Conservation (phyloP, 37 sponge, comb jelly and placozoan species). For the Halichondria panicea region DNA sequence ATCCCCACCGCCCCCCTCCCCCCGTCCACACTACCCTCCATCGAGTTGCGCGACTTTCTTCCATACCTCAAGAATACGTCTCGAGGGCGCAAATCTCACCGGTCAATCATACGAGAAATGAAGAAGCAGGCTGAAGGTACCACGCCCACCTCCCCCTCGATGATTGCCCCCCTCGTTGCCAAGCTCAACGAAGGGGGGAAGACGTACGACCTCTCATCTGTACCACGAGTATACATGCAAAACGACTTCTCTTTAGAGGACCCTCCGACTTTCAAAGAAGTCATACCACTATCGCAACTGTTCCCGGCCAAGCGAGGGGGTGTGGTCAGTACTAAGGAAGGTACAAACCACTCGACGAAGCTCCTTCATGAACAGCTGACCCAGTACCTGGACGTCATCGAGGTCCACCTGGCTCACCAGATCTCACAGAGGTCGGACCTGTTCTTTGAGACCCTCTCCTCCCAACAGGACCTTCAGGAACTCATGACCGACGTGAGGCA, state of each 20-base stretch:
- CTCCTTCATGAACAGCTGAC: conserved; percentile 91
- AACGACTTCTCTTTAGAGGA: conserved; percentile 71
- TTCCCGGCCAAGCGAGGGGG: conserved; percentile 1
- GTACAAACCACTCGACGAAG: conserved; percentile 46
- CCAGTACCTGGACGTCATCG: conserved; percentile 90
- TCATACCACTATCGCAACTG: conserved; percentile 54
- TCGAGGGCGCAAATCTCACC: conserved; percentile 51
- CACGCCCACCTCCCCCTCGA: conserved; percentile 4
- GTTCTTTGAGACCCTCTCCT: conserved; percentile 87
- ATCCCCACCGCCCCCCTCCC: conserved; percentile 66
- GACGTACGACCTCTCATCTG: conserved; percentile 49
- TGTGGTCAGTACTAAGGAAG: background rate
- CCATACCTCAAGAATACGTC: conserved; percentile 67
- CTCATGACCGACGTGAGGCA: conserved; percentile 51
- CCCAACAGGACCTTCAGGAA: conserved; percentile 73
- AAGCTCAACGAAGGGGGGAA: conserved; percentile 57
- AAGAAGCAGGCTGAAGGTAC: conserved; percentile 4
- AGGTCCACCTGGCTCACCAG: conserved; percentile 93
- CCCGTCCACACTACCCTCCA: conserved; percentile 46
- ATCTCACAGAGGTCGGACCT: conserved; percentile 83
- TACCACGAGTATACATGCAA: conserved; percentile 76
- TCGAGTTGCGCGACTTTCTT: conserved; percentile 60
- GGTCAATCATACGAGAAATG: conserved; percentile 40
- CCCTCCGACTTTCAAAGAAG: conserved; percentile 77
- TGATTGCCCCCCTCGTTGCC: conserved; percentile 28